Evolutionary conservation across 2,797 vertebrate genomes (phyloP).

Genomic region (Parauchenoglanis ngamensis): DNA sequence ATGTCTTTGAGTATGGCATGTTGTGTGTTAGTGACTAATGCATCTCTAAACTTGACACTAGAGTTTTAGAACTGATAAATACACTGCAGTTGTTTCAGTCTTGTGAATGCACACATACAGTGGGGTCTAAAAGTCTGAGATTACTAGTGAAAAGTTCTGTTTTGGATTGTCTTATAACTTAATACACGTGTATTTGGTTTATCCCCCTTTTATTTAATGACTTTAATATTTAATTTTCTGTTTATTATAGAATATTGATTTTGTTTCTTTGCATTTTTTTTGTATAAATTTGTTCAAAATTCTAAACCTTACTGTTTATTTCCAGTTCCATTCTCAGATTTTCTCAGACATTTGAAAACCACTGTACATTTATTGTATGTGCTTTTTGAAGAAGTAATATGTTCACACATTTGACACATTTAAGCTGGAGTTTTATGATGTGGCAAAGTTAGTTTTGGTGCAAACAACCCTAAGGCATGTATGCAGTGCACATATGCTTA

Average conservation of each 20-base stretch:
- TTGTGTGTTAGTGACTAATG: neutral
- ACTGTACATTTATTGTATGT: neutral
- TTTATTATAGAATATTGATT: neutral
- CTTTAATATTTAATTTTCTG: neutral
- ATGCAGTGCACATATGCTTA: neutral
- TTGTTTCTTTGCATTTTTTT: neutral
- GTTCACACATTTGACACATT: neutral
- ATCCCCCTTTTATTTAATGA: neutral
- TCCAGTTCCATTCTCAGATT: neutral
- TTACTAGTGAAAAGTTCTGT: neutral
- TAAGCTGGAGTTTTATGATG: neutral
- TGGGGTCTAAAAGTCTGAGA: neutral
- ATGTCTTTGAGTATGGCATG: neutral
- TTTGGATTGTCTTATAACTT: neutral
- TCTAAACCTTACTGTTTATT: neutral
- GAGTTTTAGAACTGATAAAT: neutral
- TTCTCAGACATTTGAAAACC: neutral
- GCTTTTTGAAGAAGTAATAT: neutral
- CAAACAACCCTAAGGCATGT: neutral
- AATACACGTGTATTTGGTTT: neutral
- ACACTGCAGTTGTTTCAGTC: neutral
- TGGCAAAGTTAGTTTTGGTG: neutral
- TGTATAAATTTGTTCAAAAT: neutral
- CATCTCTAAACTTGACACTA: slow-evolving; percentile 17
- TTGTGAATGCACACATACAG: neutral